These are phyloP conservation scores for Drosophila auraria DNA, from an alignment of 1,140 invertebrate genomes.

Conservation along the genomic window DNA sequence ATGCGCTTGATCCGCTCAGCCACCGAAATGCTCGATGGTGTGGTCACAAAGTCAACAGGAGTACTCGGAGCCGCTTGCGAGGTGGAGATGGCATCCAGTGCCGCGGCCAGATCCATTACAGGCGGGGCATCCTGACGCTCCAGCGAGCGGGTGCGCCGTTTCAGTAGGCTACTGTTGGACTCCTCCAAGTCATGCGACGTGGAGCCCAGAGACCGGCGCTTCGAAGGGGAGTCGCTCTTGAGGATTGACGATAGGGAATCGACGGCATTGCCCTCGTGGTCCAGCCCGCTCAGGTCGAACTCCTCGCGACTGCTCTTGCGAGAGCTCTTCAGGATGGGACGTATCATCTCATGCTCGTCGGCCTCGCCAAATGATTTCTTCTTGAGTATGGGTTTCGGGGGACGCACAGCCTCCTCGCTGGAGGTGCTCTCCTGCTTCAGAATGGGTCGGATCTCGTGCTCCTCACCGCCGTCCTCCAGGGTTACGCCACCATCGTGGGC, in stretches of 20 bases:
- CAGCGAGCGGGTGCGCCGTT: constrained; percentile 80
- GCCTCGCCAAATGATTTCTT: constrained; percentile 93
- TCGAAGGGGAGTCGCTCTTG: constrained; percentile 79
- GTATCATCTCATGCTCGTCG: constrained; percentile 88
- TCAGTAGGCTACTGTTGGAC: constrained; percentile 40
- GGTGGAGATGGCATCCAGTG: constrained; percentile 71
- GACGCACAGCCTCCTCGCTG: constrained; percentile 82
- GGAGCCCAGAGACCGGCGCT: constrained; percentile 69
- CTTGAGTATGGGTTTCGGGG: constrained; percentile 92
- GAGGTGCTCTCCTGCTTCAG: constrained; percentile 87
- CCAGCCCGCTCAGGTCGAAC: constrained; percentile 62
- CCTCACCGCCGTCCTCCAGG: constrained; percentile 84
- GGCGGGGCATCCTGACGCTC: constrained; percentile 72
- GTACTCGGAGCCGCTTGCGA: constrained; percentile 50
- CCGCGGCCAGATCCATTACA: constrained; percentile 67
- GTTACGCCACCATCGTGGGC: constrained; percentile 36
- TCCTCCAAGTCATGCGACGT: constrained; percentile 17
- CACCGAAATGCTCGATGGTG: constrained; percentile 71
- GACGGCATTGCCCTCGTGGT: constrained; percentile 26
- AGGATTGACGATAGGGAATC: constrained; percentile 66
- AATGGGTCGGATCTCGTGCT: constrained; percentile 90
- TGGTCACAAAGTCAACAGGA: constrained; percentile 57
- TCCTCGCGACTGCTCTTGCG: constrained; percentile 87
- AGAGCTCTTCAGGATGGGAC: constrained; percentile 92
- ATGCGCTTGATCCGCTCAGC: constrained; percentile 82